Base-by-base conservation (phyloP, 2,797 vertebrate genomes). In the Sphaeramia orbicularis region DNA sequence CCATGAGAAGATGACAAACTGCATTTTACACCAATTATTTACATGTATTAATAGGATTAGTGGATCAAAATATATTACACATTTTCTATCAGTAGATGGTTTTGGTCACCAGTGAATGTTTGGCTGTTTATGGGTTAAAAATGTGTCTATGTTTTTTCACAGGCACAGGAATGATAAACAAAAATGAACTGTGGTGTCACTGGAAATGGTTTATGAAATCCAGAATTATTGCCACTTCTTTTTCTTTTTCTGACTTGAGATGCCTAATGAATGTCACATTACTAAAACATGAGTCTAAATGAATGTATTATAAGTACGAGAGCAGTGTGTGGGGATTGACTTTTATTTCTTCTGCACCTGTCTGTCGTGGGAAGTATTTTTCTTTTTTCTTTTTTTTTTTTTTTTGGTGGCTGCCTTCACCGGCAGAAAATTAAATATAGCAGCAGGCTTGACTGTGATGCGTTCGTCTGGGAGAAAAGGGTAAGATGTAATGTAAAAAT, bases 401-500 rank as follows among this genome's bases (percentile, higher is more conserved):
- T 40, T 58, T 19, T 67, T 49, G 38, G 13, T 57, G 24, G 30
- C 14, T 56, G 32, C 43, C 41, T 53, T 21, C 30, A 10, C 16
- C 55, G 45, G 42, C 7, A 50, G 50, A 24, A 51, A 68, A 66
- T 66, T 47, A 32, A 55, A 55, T 42, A 45, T 37, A n/a, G 40
- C 2, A 59, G 15, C 49, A 49, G 27, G 18, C 32, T 50, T 27
- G 36, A 36, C 16, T 57, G 14, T 42, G 24, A 70, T n/a, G 15
- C 18, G 56, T 40, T 64, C 13, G 43, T 51, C 35, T 24, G 6
- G 40, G 8, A 60, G 50, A 64, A 44, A 60, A 54, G 16, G 16
- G 14, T 52, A 18, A 67, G 76, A 54, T 45, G 2, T 24, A 32
- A 47, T 47, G 27, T 14, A 60, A n/a, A 40, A 15, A 49, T 51